Conservation (phyloP, 2,888 invertebrate species). For the Phasia obesa region DNA sequence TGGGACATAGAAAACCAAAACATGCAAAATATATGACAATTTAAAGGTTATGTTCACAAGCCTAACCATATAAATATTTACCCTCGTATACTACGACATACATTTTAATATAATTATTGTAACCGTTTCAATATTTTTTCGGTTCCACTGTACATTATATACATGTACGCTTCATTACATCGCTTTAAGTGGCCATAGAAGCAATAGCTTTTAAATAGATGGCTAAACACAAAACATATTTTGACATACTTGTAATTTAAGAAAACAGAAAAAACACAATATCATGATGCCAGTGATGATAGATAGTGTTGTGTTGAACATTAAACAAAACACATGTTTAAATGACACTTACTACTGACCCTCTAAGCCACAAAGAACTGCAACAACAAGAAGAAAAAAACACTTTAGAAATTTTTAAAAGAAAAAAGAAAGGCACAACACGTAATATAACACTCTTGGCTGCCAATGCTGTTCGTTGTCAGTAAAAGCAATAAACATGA, state of each 20-base stretch:
- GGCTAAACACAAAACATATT: background rate
- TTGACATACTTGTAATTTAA: constrained; percentile 2
- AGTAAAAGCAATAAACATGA: constrained; percentile 42
- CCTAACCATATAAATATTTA: too few relatives aligned
- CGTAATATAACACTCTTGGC: constrained; percentile 41
- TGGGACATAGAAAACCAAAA: too few relatives aligned
- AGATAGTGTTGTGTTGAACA: constrained; percentile 54
- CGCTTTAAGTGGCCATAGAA: too few relatives aligned
- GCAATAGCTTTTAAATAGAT: too few relatives aligned
- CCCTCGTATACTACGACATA: too few relatives aligned
- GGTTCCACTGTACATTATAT: too few relatives aligned
- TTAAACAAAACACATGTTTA: constrained; percentile 53
- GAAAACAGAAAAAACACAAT: background rate
- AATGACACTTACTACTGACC: constrained; percentile 50
- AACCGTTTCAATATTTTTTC: too few relatives aligned
- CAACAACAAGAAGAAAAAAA: constrained; percentile 20
- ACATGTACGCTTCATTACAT: too few relatives aligned
- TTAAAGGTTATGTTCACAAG: too few relatives aligned
- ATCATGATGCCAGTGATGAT: constrained; percentile 39
- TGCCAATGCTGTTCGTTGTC: constrained; percentile 14
- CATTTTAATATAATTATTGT: too few relatives aligned
- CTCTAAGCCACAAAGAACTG: background rate
- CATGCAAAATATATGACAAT: too few relatives aligned
- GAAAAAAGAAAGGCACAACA: constrained; percentile 31
- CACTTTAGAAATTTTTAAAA: constrained; percentile 5